Base-by-base conservation (phyloP, 2,888 invertebrate species). In the Epirrita christyi region DNA sequence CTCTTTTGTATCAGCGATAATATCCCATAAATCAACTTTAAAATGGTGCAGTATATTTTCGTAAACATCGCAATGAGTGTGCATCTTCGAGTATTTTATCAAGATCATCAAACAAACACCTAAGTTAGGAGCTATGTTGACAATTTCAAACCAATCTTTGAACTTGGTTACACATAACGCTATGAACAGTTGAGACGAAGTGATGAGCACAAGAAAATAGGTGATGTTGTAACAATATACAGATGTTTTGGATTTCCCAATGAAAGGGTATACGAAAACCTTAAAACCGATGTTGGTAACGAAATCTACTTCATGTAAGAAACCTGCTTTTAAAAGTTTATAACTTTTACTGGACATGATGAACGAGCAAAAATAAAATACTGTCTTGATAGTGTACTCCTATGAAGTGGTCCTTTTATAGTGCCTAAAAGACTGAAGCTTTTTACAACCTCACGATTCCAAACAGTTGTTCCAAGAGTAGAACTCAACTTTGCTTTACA, bases 101-200 rank as follows among this genome's bases (percentile, higher is more conserved):
- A 78, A 55, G 0, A 85, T 76, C 75, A 88, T 80, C 6, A 84
- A 53, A 49, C 81, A 81, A 0, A 81, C 86, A 10, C 87, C 89
- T 0, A 88, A 71, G 55, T 89, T 88, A 0, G 90, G 88, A 6
- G 83, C 83, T 0, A 87, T 75, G 43, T 87, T 85, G 2, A 86
- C 77, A 1, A 89, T 70, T 47, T 85, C 82, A 6, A 87, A 72
- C 74, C 78, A 83, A 68, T 84, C 75, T n/a, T 69, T 65, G 6
- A 80, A 71, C 5, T 74, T 76, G 6, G 72, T 75, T 7, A 77
- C 58, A n/a, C 73, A 73, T 8, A 88, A 64, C 5, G 83, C 77
- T 0, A 79, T 41, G 1, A 75, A 63, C 6, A 88, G 70, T 55
- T 89, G 89, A 1, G 62, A 36, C 0, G 75, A 73, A 2, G 86